phyloP scores from a whole-genome alignment of 2,797 vertebrate genomes.

The Lacerta viridis region DNA sequence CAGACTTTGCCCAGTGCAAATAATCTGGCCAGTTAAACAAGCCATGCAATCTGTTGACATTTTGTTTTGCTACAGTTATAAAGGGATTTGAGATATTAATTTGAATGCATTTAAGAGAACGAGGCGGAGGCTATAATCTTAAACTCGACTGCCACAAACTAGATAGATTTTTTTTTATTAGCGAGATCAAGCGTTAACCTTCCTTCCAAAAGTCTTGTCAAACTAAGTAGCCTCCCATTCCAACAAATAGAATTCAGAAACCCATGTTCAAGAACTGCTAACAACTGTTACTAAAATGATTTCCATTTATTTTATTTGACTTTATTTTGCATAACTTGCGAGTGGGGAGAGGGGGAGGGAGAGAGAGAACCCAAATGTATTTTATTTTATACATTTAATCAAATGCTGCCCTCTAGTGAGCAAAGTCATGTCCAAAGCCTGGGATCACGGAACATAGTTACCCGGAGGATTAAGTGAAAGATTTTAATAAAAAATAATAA shows the following conservation, averaged over 20 bases:
- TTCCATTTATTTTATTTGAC: constrained; percentile 40
- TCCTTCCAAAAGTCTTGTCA: constrained; percentile 72
- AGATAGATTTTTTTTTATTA: constrained; percentile 54
- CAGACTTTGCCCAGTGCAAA: constrained; percentile 20
- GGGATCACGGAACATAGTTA: neutral
- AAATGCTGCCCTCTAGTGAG: constrained; percentile 87
- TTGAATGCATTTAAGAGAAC: constrained; percentile 65
- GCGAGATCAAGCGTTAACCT: constrained; percentile 70
- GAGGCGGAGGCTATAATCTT: constrained; percentile 54
- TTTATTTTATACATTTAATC: constrained; percentile 77
- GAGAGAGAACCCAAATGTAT: constrained; percentile 23
- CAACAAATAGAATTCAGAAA: constrained; percentile 71
- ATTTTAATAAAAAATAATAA: constrained; percentile 32
- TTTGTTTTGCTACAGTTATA: constrained; percentile 72
- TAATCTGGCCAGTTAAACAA: constrained; percentile 44
- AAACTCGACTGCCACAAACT: constrained; percentile 62
- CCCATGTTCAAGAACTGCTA: constrained; percentile 50
- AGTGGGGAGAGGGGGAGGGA: neutral
- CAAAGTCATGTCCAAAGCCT: neutral
- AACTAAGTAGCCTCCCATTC: constrained; percentile 70
- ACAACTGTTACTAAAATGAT: constrained; percentile 62
- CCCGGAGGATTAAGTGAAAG: neutral
- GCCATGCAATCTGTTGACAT: constrained; percentile 51
- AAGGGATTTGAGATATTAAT: constrained; percentile 73
- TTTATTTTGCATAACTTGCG: neutral